Evolutionary conservation across 2,888 invertebrate genomes (phyloP).

Genomic region (Hedychridium roseum): DNA sequence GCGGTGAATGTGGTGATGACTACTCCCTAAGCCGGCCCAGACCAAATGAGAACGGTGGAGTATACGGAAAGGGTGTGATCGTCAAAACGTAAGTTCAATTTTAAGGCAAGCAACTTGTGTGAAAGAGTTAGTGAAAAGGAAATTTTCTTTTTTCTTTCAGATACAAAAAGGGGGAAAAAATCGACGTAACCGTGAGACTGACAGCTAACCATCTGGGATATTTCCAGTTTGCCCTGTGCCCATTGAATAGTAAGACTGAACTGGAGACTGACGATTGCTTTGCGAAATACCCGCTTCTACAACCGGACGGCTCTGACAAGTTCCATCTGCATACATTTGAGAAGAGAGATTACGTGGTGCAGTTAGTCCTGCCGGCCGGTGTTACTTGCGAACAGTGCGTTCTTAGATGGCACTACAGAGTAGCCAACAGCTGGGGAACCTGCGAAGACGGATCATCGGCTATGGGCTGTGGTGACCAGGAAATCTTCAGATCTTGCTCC

Average conservation of each 20-base stretch:
- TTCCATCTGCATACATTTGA: constrained; percentile 39
- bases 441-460: constrained; percentile 59
- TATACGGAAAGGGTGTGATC: constrained; percentile 64
- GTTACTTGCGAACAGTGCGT: constrained; percentile 67
- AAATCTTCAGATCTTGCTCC: constrained; percentile 66
- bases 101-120: not conserved
- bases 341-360: constrained; percentile 38
- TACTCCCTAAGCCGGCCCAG: constrained; percentile 62
- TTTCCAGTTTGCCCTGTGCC: constrained; percentile 66
- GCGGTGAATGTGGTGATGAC: constrained; percentile 68
- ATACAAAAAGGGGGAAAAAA: constrained; percentile 47
- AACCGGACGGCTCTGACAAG: constrained; percentile 51
- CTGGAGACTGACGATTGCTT: constrained; percentile 68
- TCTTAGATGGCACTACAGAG: constrained; percentile 67
- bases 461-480: constrained; percentile 66
- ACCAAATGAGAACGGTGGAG: constrained; percentile 66
- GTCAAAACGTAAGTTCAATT: constrained; percentile 55
- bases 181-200: constrained; percentile 56
- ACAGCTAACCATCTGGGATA: constrained; percentile 66
- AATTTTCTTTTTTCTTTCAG: constrained; percentile 28
- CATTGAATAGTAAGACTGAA: constrained; percentile 57
- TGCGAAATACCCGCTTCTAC: constrained; percentile 54
- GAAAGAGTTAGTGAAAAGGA: not conserved
- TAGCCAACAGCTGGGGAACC: constrained; percentile 67
- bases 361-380: constrained; percentile 60